These are phyloP conservation scores for Cygnus olor DNA, from an alignment of 2,797 vertebrate species.

Conservation along the genomic window DNA sequence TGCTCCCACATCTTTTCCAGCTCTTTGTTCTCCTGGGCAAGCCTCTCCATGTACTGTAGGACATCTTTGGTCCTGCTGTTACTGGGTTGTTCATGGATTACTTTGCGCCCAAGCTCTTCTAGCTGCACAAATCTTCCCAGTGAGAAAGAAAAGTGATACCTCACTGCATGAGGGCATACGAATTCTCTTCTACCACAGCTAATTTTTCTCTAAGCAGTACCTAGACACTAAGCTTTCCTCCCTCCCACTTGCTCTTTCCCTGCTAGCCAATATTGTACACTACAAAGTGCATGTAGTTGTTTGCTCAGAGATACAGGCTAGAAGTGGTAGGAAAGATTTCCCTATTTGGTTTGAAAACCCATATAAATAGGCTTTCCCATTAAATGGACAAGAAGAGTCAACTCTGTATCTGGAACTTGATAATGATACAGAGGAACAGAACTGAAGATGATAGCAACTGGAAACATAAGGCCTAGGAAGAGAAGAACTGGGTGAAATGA, in stretches of 20 bases:
- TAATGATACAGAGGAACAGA: background rate
- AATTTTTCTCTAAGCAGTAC: background rate
- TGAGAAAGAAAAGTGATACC: background rate
- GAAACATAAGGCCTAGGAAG: background rate
- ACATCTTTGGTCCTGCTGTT: conserved; percentile 65
- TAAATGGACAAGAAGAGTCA: background rate
- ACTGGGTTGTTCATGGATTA: conserved; percentile 52
- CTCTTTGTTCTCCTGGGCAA: conserved; percentile 73
- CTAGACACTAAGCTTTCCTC: background rate
- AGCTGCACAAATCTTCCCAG: conserved; percentile 68
- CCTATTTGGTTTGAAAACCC: background rate
- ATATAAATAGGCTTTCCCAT: background rate
- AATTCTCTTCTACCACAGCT: background rate
- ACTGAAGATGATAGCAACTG: background rate
- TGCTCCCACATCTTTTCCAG: conserved; percentile 81
- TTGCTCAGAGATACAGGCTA: background rate
- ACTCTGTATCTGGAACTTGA: background rate
- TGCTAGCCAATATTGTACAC: background rate
- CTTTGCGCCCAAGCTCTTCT: conserved; percentile 63
- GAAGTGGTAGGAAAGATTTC: background rate
- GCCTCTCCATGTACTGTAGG: conserved; percentile 67
- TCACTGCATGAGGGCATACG: background rate
- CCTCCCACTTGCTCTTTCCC: background rate
- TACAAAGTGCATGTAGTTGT: background rate
- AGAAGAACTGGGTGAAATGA: background rate